These are phyloP conservation scores for Coregonus suidteri DNA, from an alignment of 2,797 vertebrate species.

Conservation along the genomic window DNA sequence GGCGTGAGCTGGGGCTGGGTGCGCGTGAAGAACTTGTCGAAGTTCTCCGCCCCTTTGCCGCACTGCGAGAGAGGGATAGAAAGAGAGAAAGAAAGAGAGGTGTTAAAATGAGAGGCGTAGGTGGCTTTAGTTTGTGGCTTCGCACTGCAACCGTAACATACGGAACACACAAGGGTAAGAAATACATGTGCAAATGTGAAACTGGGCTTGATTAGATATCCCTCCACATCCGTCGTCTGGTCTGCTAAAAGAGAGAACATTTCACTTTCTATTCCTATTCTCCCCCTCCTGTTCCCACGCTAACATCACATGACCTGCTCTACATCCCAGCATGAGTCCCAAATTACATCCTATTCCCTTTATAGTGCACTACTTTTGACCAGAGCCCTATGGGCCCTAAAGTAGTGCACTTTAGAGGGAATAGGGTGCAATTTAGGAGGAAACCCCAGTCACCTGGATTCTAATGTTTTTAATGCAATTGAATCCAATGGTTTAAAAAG, in stretches of 20 bases:
- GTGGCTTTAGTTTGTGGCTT: neutral
- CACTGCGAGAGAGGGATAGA: slow-evolving; percentile 74
- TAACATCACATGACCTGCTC: slow-evolving; percentile 57
- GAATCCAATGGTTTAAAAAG: slow-evolving; percentile 24
- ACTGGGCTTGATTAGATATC: neutral
- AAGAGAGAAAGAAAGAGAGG: neutral
- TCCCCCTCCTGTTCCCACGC: slow-evolving; percentile 14
- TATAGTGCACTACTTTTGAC: neutral
- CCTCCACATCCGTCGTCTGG: neutral
- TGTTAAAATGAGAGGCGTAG: neutral
- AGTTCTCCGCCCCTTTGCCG: slow-evolving; percentile 94
- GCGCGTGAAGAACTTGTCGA: slow-evolving; percentile 96
- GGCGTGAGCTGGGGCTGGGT: slow-evolving; percentile 92
- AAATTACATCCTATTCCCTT: neutral
- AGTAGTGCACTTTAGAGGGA: neutral
- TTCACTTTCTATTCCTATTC: slow-evolving; percentile 31
- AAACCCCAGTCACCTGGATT: slow-evolving; percentile 41
- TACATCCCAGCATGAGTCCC: slow-evolving; percentile 33
- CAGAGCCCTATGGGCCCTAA: neutral
- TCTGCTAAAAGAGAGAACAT: slow-evolving; percentile 8
- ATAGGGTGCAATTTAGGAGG: neutral
- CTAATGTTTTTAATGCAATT: slow-evolving; percentile 17
- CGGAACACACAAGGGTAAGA: neutral
- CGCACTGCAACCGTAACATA: neutral
- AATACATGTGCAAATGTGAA: neutral